phyloP scores from a whole-genome alignment of 2,797 vertebrate genomes.

The Picus viridis region DNA sequence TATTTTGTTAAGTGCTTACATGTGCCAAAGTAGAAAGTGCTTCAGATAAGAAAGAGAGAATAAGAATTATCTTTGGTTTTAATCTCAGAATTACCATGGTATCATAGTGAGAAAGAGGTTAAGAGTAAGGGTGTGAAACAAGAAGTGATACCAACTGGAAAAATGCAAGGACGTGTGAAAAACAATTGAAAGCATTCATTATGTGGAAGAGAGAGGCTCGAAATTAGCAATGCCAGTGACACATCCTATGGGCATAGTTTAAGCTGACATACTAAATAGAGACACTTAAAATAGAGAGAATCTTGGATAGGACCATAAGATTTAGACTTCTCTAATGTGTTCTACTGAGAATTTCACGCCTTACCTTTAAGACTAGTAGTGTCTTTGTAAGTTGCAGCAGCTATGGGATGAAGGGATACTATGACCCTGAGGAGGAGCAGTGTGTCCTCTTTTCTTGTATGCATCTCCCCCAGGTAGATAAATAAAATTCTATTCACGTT shows the following conservation, averaged over 20 bases:
- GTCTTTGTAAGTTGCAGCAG: not conserved
- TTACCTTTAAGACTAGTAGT: not conserved
- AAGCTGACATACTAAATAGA: conserved; percentile 24
- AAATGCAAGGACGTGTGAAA: conserved; percentile 50
- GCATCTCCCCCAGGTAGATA: not conserved
- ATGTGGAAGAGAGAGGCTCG: conserved; percentile 4
- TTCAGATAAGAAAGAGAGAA: not conserved
- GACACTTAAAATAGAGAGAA: conserved; percentile 33
- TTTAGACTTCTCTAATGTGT: conserved; percentile 22
- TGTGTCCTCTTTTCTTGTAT: not conserved
- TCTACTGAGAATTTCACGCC: not conserved
- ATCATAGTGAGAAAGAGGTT: not conserved
- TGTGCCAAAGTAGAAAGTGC: not conserved
- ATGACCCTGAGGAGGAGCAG: not conserved
- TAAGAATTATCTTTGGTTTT: conserved; percentile 22
- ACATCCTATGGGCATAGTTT: conserved; percentile 32
- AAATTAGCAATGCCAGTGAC: conserved; percentile 31
- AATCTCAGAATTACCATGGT: conserved; percentile 6
- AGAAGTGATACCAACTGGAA: conserved; percentile 33
- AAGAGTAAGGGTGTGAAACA: not conserved
- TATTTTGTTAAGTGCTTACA: not conserved
- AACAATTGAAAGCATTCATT: conserved; percentile 48
- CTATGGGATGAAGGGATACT: not conserved
- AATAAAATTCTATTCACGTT: not conserved
- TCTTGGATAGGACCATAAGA: conserved; percentile 25